Percentiles rank a stretch among this genome's conserved stretches.
Conservation (phyloP, 35 echinoderm and acorn worm genomes). For the Diadema setosum region DNA sequence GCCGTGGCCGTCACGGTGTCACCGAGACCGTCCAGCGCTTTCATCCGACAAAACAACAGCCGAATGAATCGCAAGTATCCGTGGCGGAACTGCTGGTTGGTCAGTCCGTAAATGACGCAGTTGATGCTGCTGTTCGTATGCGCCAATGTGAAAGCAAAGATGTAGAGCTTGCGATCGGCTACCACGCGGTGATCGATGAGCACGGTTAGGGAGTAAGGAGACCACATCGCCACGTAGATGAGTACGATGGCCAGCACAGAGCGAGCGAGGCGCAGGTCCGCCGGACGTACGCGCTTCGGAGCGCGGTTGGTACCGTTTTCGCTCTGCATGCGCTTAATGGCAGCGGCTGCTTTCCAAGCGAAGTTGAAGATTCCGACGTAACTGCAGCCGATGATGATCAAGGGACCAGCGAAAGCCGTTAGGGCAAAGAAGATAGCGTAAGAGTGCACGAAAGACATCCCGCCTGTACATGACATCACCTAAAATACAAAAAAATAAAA, state of each 20-base stretch:
- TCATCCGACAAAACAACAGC: background rate
- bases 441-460: conserved; percentile 29
- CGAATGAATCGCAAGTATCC: conserved; percentile 54
- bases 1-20: background rate
- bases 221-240: conserved; percentile 79
- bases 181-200: conserved; percentile 44
- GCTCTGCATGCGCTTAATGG: background rate
- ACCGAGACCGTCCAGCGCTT: background rate
- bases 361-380: conserved; percentile 25
- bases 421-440: conserved; percentile 78
- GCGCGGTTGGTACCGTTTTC: background rate
- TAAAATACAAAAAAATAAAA: background rate
- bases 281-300: background rate
- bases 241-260: conserved; percentile 67
- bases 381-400: conserved; percentile 38
- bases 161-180: conserved; percentile 37
- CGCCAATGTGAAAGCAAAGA: conserved; percentile 32
- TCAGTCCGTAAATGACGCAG: conserved; percentile 71
- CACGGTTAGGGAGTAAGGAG: conserved; percentile 67
- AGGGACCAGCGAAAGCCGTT: conserved; percentile 42
- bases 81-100: conserved; percentile 64
- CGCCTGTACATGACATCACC: background rate
- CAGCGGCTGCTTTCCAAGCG: background rate
- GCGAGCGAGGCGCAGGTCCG: conserved; percentile 53
- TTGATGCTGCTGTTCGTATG: conserved; percentile 78